Percentiles rank a stretch among this genome's conserved stretches.
Evolutionary conservation across 2,113 vertebrate species (phyloP).

Genomic region (Psettodes erumei): DNA sequence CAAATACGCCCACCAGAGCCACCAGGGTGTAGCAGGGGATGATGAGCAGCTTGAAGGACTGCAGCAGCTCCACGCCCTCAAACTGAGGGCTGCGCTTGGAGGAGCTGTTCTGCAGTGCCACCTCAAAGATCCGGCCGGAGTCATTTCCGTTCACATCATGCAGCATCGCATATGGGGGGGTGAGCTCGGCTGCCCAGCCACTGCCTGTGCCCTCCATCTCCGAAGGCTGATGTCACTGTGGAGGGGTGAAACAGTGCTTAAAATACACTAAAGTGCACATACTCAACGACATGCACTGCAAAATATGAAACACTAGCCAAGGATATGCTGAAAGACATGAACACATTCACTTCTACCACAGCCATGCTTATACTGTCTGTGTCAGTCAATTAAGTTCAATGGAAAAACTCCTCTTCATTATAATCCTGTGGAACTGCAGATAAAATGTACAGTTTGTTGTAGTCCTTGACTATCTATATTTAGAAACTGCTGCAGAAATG

Average conservation of each 20-base stretch:
- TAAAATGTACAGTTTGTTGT: not conserved
- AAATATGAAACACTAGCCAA: not conserved
- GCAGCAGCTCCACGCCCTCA: conserved; percentile 86
- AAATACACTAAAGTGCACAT: not conserved
- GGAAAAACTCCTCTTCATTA: not conserved
- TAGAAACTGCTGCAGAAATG: not conserved
- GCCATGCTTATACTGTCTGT: not conserved
- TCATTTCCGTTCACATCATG: conserved; percentile 53
- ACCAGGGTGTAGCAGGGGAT: conserved; percentile 90
- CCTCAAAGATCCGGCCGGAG: conserved; percentile 75
- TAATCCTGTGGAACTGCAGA: not conserved
- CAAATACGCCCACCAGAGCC: conserved; percentile 86
- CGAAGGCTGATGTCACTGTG: conserved; percentile 25
- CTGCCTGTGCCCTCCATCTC: conserved; percentile 78
- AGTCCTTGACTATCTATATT: not conserved
- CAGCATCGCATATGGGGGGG: conserved; percentile 37
- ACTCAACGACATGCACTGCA: not conserved
- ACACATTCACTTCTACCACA: not conserved
- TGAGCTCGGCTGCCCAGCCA: conserved; percentile 63
- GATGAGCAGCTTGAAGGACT: conserved; percentile 89
- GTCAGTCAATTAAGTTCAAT: not conserved
- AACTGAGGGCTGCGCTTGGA: conserved; percentile 83
- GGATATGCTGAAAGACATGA: not conserved
- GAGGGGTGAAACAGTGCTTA: conserved; percentile 5
- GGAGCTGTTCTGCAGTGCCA: conserved; percentile 79